Evolutionary conservation across 2,797 vertebrate species (phyloP), one percentile per base, ranked within the genome.

Genomic region (Pelobates cultripes): DNA sequence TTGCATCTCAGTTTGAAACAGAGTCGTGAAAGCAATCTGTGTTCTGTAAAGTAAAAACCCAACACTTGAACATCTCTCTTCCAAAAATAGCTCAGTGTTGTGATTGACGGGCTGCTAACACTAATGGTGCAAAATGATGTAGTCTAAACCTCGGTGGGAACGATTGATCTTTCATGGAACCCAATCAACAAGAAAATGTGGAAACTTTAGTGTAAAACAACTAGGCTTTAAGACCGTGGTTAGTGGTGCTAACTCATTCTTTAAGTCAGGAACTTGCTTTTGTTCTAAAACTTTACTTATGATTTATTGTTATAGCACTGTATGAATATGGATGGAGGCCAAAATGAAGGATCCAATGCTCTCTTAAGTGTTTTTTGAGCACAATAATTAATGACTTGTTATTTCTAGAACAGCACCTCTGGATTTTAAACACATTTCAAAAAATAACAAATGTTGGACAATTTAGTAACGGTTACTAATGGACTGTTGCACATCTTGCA

Each of bases 341-440:
- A 76, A 68, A 3, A 44, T 13, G 67, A 80, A 71, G 55, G 75
- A 73, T 57, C 60, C 9, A 72, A 79, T 40, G n/a, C 45, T 40
- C 47, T 57, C 73, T 69, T 69, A 75, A 79, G 73, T 84, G 77
- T 76, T 75, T 72, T 70, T 40, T 68, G 57, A 84, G 61, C 45
- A 15, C 15, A 17, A 71, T 79, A 84, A 84, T 84, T 84, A 79
- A 84, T 80, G 82, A 80, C 77, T 84, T 84, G 82, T 73, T 84
- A 84, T 84, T 84, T 70, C 77, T 79, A 79, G 72, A 75, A 75
- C 51, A 66, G 73, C 77, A 72, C 72, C 73, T 79, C 73, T 67
- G 45, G 42, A 79, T 79, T 76, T 79, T 28, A 75, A 75, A 60
- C 64, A 63, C 57, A 74, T 69, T 75, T 79, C 13, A 75, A 72